Evolutionary conservation across 2,888 invertebrate genomes (phyloP), one percentile per base, ranked within the genome.

Genomic region (Mesoligia furuncula): DNA sequence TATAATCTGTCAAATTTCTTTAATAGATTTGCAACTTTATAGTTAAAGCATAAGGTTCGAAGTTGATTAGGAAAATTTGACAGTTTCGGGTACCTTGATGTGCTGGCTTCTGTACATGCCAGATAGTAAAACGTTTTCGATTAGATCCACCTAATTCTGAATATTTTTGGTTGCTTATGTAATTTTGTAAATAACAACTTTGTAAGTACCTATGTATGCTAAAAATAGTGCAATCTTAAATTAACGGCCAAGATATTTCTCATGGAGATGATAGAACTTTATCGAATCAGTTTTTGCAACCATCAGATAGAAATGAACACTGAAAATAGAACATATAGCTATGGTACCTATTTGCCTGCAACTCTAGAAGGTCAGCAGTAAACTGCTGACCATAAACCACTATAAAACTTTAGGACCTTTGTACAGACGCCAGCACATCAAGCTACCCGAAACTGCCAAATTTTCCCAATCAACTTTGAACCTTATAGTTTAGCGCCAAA

Each of bases 91-190:
- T 31, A 31, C 3, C 31, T 31, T 31, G 31, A 31, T 31, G 31
- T 31, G 31, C 31, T 31, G 31, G 31, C 31, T 2, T 31, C 31
- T 31, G 6, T 77, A 31, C 62, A 36, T 15, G 45, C 24, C 8
- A 48, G 13, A 68, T 62, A 62, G 71, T 75, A 79, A 80, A 84
- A 84, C 73, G 77, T 77, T 81, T 84, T 81, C 70, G 39, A 81
- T 85, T 80, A 78, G 81, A 75, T 70, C 45, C 66, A 15, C 51
- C 42, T 65, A 62, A 64, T 62, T 80, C 31, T 59, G 39, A 72
- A 61, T 68, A 68, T 65, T 54, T 73, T 67, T 54, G 67, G 48
- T 81, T 75, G 59, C 64, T 73, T 70, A 59, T 62, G 45, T 65
- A 59, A 83, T 77, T 65, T 75, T 75, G 51, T 73, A 61, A 67